phyloP scores from a whole-genome alignment of 2,888 invertebrate genomes.

The Venustoraphidia nigricollis region DNA sequence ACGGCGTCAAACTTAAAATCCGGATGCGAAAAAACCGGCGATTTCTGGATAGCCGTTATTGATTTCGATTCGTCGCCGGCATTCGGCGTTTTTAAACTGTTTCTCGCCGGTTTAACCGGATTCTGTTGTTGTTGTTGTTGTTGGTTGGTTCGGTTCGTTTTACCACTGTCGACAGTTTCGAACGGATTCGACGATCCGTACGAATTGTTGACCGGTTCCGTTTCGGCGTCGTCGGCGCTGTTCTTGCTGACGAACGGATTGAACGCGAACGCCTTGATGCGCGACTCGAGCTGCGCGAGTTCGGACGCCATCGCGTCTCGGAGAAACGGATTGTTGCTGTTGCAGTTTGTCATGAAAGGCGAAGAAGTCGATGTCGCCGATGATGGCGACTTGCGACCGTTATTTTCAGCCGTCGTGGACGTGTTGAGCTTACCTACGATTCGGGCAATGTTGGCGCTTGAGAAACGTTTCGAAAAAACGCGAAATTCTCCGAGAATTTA shows the following conservation, averaged over 20 bases:
- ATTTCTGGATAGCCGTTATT: background rate
- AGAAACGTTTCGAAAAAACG: no score
- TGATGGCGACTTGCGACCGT: background rate
- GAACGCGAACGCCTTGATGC: constrained; percentile 4
- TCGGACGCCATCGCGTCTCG: constrained; percentile 2
- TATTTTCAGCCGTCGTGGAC: no score
- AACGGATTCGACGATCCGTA: background rate
- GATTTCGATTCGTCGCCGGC: background rate
- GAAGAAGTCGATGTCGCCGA: background rate
- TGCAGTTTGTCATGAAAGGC: no score
- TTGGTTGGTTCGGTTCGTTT: background rate
- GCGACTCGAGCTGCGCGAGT: constrained; percentile 3
- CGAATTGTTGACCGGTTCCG: no score
- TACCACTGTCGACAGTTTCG: background rate
- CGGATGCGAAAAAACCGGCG: constrained; percentile 4
- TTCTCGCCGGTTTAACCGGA: background rate
- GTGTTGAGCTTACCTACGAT: no score
- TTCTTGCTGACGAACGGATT: constrained; percentile 1
- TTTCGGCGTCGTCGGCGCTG: background rate
- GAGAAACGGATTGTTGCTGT: constrained; percentile 3
- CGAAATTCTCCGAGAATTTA: no score
- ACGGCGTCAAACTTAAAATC: constrained; percentile 4
- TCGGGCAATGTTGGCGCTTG: no score
- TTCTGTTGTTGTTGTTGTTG: background rate
- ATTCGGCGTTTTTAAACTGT: background rate